These are phyloP conservation scores for Campoletis sonorensis DNA, from an alignment of 1,140 invertebrate genomes.

Conservation along the genomic window DNA sequence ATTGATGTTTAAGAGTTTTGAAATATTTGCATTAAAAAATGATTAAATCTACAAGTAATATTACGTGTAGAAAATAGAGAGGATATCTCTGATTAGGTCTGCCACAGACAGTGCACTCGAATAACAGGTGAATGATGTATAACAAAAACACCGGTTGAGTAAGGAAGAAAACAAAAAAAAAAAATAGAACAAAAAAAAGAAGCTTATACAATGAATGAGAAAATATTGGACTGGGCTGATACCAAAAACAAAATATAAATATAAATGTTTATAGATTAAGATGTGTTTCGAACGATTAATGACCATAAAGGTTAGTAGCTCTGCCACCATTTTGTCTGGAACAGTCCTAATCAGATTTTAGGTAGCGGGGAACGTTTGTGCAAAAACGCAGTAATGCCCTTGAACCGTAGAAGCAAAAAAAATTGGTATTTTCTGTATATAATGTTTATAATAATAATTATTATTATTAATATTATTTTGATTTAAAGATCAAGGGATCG, in stretches of 20 bases:
- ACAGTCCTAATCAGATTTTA: conserved; percentile 77
- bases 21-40: too few relatives aligned
- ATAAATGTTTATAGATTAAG: conserved; percentile 26
- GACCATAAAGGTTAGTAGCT: conserved; percentile 62
- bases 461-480: background rate
- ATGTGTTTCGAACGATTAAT: background rate
- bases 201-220: conserved; percentile 23
- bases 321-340: conserved; percentile 72
- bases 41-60: conserved; percentile 36
- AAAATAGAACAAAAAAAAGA: conserved; percentile 13
- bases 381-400: conserved; percentile 72
- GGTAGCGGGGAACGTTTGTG: conserved; percentile 59
- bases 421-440: background rate
- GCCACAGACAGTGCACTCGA: conserved; percentile 64
- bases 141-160: conserved; percentile 19
- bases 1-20: too few relatives aligned
- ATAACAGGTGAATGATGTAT: conserved; percentile 36
- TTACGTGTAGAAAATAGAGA: conserved; percentile 48
- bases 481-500: conserved; percentile 57
- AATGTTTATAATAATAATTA: background rate
- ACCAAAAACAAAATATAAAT: conserved; percentile 29
- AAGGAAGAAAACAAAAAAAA: conserved; percentile 19
- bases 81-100: conserved; percentile 74
- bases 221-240: conserved; percentile 27
- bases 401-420: conserved; percentile 14